Conservation (phyloP, 2,113 vertebrate genomes). For the Apaloderma vittatum region DNA sequence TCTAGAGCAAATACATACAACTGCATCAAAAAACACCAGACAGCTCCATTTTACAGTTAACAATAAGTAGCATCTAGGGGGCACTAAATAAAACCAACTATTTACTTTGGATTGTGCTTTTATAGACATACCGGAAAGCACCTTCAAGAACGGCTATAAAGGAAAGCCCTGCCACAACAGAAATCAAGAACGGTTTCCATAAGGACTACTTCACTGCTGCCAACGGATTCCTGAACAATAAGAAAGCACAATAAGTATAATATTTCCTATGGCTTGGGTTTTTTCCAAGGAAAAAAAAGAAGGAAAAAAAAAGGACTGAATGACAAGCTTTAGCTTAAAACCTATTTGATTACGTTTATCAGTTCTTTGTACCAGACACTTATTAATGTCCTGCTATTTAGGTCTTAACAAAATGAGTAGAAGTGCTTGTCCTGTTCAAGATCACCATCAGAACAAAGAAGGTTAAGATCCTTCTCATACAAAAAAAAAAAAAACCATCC, state of each 20-base stretch:
- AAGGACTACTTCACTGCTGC: conserved; percentile 74
- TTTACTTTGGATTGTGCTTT: background rate
- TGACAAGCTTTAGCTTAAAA: conserved; percentile 69
- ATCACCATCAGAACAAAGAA: background rate
- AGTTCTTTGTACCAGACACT: conserved; percentile 69
- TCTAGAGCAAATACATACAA: background rate
- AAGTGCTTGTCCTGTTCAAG: conserved; percentile 48
- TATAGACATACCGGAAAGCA: conserved; percentile 84
- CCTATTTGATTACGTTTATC: conserved; percentile 56
- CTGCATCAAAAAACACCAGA: background rate
- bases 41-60: background rate
- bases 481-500: background rate
- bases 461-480: background rate
- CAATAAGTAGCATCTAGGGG: background rate
- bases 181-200: conserved; percentile 81
- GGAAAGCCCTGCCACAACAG: conserved; percentile 38
- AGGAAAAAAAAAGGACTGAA: conserved; percentile 62
- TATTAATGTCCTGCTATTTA: conserved; percentile 68
- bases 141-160: conserved; percentile 65
- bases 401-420: conserved; percentile 63
- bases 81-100: background rate
- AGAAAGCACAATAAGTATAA: conserved; percentile 80
- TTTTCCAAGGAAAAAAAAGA: background rate
- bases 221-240: conserved; percentile 78
- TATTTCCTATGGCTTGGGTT: background rate